Percentiles rank a stretch among this genome's conserved stretches.
These are phyloP conservation scores for Limanda limanda DNA, from an alignment of 2,113 vertebrate genomes.

Conservation along the genomic window DNA sequence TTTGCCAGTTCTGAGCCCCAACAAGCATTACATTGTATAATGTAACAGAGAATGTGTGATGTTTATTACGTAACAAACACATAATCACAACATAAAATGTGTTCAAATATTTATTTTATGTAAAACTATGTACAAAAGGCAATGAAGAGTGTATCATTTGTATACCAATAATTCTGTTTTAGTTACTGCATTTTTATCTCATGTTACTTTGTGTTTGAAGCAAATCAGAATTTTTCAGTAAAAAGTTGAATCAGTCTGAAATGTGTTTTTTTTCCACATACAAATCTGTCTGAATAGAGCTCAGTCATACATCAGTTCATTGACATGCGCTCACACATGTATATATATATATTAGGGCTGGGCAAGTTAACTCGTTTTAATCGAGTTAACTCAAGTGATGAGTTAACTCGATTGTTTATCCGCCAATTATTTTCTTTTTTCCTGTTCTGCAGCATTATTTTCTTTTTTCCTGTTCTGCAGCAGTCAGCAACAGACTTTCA, in stretches of 20 bases:
- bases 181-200: constrained; percentile 9
- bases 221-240: constrained; percentile 31
- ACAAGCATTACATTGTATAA: not conserved
- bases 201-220: constrained; percentile 17
- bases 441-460: too few species aligned
- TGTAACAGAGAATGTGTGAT: constrained; percentile 1
- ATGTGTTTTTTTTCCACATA: not conserved
- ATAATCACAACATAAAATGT: constrained; percentile 4
- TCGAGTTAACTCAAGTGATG: too few species aligned
- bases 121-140: constrained; percentile 23
- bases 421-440: too few species aligned
- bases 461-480: too few species aligned
- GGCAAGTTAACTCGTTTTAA: too few species aligned
- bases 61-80: constrained; percentile 1
- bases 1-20: constrained; percentile 26
- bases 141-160: constrained; percentile 16
- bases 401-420: too few species aligned
- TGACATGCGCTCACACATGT: not conserved
- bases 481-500: too few species aligned
- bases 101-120: constrained; percentile 21
- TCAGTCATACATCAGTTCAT: not conserved
- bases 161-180: constrained; percentile 18
- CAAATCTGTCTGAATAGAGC: too few species aligned
- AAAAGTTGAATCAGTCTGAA: constrained; percentile 10
- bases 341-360: too few species aligned